Conservation (phyloP, 64 coral and sea anemone genomes). For the Montipora efflorescens region DNA sequence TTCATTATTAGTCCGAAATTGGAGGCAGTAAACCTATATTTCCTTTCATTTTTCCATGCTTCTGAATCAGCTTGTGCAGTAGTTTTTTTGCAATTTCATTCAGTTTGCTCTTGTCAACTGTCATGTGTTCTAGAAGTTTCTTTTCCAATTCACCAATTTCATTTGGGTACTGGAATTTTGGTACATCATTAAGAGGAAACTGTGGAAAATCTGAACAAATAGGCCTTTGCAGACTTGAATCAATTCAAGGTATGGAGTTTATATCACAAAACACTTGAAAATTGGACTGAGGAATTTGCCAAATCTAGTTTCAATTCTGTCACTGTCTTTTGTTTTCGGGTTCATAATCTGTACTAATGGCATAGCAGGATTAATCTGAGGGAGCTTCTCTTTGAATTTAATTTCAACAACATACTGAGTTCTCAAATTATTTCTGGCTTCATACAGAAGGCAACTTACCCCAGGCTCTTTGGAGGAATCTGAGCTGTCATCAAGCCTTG, state of each 20-base stretch:
- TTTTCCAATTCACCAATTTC: not conserved
- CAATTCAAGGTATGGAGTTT: not conserved
- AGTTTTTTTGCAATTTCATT: conserved; percentile 74
- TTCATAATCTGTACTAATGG: conserved; percentile 6
- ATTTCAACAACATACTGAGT: not conserved
- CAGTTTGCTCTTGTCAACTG: conserved; percentile 39
- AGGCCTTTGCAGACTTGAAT: not conserved
- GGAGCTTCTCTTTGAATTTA: conserved; percentile 5
- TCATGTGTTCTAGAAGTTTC: not conserved
- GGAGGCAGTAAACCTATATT: conserved; percentile 73
- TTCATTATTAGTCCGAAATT: conserved; percentile 60
- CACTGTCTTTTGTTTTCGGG: not conserved
- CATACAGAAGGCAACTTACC: conserved; percentile 12
- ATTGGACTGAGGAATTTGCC: conserved; percentile 46
- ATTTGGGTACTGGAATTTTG: not conserved
- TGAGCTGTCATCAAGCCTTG: not conserved
- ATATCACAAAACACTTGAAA: conserved; percentile 33
- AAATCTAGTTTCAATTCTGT: conserved; percentile 13
- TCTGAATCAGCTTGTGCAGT: conserved; percentile 43
- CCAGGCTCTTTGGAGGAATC: not conserved
- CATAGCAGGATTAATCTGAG: conserved; percentile 3
- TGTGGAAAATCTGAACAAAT: conserved; percentile 22
- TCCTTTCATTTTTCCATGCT: conserved; percentile 53
- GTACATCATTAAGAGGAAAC: conserved; percentile 4
- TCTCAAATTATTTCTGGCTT: conserved; percentile 13